These are phyloP conservation scores for Albula goreensis DNA, from an alignment of 2,113 vertebrate species.

Conservation along the genomic window DNA sequence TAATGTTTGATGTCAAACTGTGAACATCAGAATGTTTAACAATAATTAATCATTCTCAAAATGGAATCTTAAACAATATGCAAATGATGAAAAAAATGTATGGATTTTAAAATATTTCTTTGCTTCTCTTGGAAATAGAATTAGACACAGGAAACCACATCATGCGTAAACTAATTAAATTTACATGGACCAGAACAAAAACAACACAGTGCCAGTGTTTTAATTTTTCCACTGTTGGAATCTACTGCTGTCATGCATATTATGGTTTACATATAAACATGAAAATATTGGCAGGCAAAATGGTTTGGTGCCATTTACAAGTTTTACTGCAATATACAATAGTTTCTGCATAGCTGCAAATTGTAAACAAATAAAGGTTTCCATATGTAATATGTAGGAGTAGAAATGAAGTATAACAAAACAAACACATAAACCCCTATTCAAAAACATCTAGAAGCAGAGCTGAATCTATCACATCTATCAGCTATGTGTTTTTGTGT, in stretches of 20 bases:
- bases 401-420: background rate
- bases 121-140: slow-evolving; percentile 1
- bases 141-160: background rate
- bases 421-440: background rate
- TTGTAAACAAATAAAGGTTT: background rate
- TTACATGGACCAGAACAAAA: background rate
- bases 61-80: background rate
- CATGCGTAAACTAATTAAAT: background rate
- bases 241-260: background rate
- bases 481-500: too few species aligned
- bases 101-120: background rate
- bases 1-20: slow-evolving; percentile 19
- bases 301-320: background rate
- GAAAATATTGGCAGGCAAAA: background rate
- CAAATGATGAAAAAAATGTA: background rate
- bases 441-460: background rate
- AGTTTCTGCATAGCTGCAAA: background rate
- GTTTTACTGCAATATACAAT: background rate
- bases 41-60: background rate
- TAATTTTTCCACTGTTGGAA: background rate
- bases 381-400: background rate
- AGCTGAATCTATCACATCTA: too few species aligned
- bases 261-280: background rate
- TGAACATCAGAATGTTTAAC: slow-evolving; percentile 7
- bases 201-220: background rate